These are phyloP conservation scores for Troilus luridus DNA, from an alignment of 2,888 invertebrate genomes.

Conservation along the genomic window DNA sequence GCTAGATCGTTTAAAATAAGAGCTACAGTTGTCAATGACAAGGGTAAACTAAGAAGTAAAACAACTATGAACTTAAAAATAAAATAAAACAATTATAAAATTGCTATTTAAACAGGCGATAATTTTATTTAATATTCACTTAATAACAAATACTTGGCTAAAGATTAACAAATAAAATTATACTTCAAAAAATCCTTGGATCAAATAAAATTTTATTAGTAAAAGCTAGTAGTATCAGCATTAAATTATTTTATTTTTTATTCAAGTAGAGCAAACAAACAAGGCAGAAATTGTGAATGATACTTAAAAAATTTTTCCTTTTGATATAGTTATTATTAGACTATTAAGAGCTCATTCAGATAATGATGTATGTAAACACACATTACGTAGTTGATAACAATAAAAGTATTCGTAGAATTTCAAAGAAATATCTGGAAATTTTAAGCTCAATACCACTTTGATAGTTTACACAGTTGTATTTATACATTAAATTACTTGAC, in stretches of 20 bases:
- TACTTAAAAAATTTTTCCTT: not conserved
- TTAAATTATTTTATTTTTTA: too few species aligned
- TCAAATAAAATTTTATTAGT: not conserved
- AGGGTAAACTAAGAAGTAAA: not conserved
- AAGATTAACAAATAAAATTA: not conserved
- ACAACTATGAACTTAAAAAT: not conserved
- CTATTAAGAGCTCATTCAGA: not conserved
- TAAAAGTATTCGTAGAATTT: not conserved
- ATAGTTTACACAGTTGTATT: not conserved
- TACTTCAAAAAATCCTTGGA: not conserved
- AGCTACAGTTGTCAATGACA: too few species aligned
- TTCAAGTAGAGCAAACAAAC: not conserved
- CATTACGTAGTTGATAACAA: not conserved
- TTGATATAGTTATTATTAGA: not conserved
- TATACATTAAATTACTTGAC: not conserved
- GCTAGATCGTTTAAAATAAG: too few species aligned
- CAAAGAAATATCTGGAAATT: not conserved
- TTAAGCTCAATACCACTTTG: not conserved
- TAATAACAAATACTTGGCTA: too few species aligned
- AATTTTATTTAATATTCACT: too few species aligned
- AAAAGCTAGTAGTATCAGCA: not conserved
- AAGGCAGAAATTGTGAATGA: not conserved
- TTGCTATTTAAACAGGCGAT: too few species aligned
- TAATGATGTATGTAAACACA: not conserved
- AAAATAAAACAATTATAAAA: too few species aligned